These are phyloP conservation scores for Trissoscelio sp. DNA, from an alignment of 2,888 invertebrate genomes.

Conservation along the genomic window DNA sequence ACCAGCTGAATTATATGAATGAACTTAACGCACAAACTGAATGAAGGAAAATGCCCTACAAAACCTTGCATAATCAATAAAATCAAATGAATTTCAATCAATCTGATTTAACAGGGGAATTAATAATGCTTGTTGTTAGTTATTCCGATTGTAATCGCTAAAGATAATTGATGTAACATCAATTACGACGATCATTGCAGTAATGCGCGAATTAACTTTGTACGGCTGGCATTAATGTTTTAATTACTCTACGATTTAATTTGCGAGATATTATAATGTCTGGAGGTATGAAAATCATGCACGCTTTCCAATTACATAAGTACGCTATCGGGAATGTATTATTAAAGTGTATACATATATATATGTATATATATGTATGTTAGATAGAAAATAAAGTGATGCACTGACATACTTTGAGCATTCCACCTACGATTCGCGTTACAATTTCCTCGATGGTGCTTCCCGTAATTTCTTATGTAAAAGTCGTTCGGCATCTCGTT, in stretches of 20 bases:
- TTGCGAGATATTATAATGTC: conserved; percentile 77
- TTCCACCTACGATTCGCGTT: conserved; percentile 65
- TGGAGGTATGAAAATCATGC: conserved; percentile 72
- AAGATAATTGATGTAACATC: conserved; percentile 47
- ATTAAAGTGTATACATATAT: conserved; percentile 54
- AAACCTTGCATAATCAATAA: too few species aligned
- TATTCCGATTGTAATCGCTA: conserved; percentile 27
- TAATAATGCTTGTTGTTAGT: not conserved
- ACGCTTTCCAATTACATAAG: conserved; percentile 82
- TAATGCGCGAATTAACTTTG: conserved; percentile 63
- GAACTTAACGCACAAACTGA: too few species aligned
- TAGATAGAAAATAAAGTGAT: conserved; percentile 53
- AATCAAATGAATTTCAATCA: too few species aligned
- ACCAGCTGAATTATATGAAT: too few species aligned
- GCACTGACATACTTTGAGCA: conserved; percentile 64
- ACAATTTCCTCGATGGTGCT: conserved; percentile 67
- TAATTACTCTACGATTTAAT: conserved; percentile 78
- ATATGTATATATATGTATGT: conserved; percentile 16
- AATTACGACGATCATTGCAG: conserved; percentile 48
- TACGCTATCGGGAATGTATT: conserved; percentile 55
- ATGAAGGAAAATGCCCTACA: too few species aligned
- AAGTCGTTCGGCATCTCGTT: conserved; percentile 45
- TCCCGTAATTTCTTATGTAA: conserved; percentile 68
- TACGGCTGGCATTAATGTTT: conserved; percentile 76
- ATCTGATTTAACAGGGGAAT: too few species aligned